These are phyloP conservation scores for Rhinolophus sinicus DNA, from an alignment of 2,113 vertebrate genomes.

Conservation along the genomic window DNA sequence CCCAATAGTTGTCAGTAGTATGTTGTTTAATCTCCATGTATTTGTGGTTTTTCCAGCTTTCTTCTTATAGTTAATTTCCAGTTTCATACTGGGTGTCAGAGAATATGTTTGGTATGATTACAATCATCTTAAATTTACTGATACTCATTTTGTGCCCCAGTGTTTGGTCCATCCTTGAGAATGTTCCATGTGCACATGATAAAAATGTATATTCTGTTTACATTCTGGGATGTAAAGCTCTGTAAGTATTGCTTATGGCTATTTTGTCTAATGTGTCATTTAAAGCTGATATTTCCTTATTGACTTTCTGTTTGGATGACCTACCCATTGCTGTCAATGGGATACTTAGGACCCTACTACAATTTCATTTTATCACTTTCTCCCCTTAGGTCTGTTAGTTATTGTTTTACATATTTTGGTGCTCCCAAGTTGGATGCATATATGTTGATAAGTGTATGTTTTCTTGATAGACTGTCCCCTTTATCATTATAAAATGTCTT, in stretches of 20 bases:
- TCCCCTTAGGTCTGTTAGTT: too few species aligned
- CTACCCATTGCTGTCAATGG: too few species aligned
- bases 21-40: neutral
- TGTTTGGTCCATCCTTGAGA: neutral
- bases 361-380: too few species aligned
- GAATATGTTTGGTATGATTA: neutral
- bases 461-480: neutral
- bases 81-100: neutral
- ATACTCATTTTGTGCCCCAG: neutral
- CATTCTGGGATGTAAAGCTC: neutral
- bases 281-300: too few species aligned
- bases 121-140: neutral
- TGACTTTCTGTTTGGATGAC: too few species aligned
- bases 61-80: too few species aligned
- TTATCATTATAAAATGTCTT: neutral
- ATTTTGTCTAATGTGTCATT: too few species aligned
- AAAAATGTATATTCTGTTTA: neutral
- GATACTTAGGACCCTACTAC: too few species aligned
- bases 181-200: too few species aligned
- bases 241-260: neutral
- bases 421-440: neutral
- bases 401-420: neutral
- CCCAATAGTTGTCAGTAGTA: neutral
- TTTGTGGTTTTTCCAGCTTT: neutral
- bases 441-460: neutral